Evolutionary conservation across 2,797 vertebrate genomes (phyloP).

Genomic region (Chromobotia macracanthus): DNA sequence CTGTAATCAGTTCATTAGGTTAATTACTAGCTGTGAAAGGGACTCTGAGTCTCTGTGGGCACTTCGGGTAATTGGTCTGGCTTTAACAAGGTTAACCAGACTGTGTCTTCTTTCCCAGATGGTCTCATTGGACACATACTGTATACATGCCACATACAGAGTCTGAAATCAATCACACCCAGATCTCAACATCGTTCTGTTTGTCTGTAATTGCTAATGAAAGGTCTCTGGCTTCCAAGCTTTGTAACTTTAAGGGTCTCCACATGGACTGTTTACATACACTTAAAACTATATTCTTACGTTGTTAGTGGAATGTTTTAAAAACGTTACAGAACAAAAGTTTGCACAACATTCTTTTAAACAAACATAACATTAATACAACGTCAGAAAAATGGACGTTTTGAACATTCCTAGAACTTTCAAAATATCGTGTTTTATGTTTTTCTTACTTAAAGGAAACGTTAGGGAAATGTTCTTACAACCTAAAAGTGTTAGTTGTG

Average conservation of each 20-base stretch:
- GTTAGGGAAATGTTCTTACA: neutral
- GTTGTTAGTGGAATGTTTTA: no score
- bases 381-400: no score
- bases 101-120: constrained; percentile 23
- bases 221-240: neutral
- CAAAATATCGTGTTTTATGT: no score
- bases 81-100: constrained; percentile 43
- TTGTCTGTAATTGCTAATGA: constrained; percentile 11
- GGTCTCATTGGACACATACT: constrained; percentile 9
- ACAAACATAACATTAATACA: no score
- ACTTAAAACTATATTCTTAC: no score
- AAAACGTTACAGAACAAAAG: no score
- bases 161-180: neutral
- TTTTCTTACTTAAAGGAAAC: neutral
- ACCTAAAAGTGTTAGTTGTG: no score
- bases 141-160: constrained; percentile 11
- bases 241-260: neutral
- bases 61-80: constrained; percentile 47
- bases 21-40: constrained; percentile 49
- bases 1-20: constrained; percentile 55
- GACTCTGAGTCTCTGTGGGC: constrained; percentile 41
- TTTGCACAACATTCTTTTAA: no score
- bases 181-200: neutral
- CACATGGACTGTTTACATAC: neutral
- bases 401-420: no score